These are phyloP conservation scores for Stichodactyla mertensii DNA, from an alignment of 64 coral and sea anemone species.

Conservation along the genomic window DNA sequence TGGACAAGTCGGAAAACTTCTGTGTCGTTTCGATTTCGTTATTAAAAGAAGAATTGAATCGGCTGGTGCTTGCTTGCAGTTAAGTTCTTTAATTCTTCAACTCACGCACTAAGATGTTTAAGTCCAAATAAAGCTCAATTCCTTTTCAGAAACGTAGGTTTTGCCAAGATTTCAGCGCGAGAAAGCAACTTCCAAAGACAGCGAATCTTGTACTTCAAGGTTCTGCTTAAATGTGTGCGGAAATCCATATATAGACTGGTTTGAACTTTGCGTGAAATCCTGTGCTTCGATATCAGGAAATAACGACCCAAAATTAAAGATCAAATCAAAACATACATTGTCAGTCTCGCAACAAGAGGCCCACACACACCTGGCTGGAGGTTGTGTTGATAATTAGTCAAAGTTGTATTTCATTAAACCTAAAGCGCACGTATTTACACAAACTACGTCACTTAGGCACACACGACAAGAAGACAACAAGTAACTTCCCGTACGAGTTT, in stretches of 20 bases:
- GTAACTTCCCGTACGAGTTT: neutral
- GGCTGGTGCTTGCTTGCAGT: neutral
- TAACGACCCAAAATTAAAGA: neutral
- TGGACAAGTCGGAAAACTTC: neutral
- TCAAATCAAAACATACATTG: neutral
- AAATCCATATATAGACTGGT: neutral
- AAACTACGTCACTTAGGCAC: neutral
- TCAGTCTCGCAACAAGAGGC: neutral
- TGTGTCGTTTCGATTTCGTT: neutral
- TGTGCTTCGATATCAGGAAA: neutral
- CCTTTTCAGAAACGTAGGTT: too few relatives aligned
- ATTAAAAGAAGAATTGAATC: neutral
- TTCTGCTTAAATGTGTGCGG: neutral
- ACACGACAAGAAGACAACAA: neutral
- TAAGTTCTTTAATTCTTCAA: too few relatives aligned
- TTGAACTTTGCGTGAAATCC: neutral
- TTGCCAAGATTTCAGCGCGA: too few relatives aligned
- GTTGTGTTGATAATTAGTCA: neutral
- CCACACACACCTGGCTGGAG: neutral
- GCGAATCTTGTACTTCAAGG: neutral
- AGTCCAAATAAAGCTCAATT: too few relatives aligned
- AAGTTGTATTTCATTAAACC: neutral
- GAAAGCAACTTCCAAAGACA: neutral
- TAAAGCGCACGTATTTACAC: neutral
- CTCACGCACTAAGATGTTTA: too few relatives aligned